phyloP scores from a whole-genome alignment of 2,797 vertebrate species.

The Poeciliopsis paucimaculata region DNA sequence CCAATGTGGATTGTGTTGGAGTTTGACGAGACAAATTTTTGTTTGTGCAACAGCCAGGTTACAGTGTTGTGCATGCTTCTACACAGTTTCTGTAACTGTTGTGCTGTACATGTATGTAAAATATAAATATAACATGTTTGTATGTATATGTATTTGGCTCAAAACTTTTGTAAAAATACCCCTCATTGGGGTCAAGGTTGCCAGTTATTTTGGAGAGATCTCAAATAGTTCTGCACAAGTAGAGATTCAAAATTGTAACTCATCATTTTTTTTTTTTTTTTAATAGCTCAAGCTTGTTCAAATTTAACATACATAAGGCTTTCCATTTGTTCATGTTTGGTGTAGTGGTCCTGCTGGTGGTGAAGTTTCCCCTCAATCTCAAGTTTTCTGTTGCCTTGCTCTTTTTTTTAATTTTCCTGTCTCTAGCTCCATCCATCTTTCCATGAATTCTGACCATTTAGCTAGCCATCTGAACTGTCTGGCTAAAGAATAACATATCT shows the following conservation, averaged over 20 bases:
- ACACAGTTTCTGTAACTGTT: not conserved
- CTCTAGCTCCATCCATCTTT: not conserved
- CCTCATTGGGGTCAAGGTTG: not conserved
- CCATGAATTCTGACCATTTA: not conserved
- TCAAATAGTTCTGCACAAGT: not conserved
- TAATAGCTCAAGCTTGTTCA: not conserved
- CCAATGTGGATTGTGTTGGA: conserved; percentile 60
- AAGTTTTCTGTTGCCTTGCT: not conserved
- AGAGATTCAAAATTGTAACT: not conserved
- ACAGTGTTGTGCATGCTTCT: conserved; percentile 10
- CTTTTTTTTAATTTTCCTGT: not conserved
- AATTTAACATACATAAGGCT: not conserved
- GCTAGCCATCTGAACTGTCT: not conserved
- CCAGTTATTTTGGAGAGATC: not conserved
- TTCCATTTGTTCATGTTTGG: not conserved
- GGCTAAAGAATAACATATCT: not conserved
- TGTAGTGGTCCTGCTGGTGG: not conserved
- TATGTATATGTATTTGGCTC: not conserved
- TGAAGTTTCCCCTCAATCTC: not conserved
- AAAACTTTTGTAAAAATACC: not conserved
- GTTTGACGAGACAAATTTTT: conserved; percentile 59
- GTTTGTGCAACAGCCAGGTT: conserved; percentile 53
- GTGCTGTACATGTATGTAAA: not conserved
- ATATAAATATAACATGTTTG: too few species aligned
- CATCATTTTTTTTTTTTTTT: too few species aligned